Conservation (phyloP, 2,113 vertebrate genomes). For the Scomber scombrus region DNA sequence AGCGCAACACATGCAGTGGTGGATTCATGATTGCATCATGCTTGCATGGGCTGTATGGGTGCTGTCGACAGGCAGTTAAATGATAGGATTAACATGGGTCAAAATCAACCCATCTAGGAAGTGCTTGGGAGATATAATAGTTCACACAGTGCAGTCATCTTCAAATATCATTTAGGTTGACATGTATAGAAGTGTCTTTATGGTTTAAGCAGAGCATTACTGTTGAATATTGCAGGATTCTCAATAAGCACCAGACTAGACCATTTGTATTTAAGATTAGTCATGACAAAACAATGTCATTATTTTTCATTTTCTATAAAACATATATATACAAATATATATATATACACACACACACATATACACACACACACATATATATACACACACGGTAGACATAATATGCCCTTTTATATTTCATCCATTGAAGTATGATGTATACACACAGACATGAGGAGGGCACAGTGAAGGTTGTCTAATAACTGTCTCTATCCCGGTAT, state of each 20-base stretch:
- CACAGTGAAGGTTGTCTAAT: constrained; percentile 13
- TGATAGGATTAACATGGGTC: constrained; percentile 16
- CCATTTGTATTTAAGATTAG: too few relatives aligned
- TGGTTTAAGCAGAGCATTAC: neutral
- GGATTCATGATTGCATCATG: neutral
- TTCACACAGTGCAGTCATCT: neutral
- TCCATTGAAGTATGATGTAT: neutral
- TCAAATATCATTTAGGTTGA: too few relatives aligned
- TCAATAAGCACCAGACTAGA: neutral
- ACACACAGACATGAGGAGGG: constrained; percentile 1
- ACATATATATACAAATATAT: too few relatives aligned
- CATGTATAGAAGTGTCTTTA: neutral
- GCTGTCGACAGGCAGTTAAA: constrained; percentile 25
- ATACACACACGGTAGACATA: too few relatives aligned
- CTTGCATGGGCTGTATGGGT: neutral
- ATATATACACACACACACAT: too few relatives aligned
- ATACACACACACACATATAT: too few relatives aligned
- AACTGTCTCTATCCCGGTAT: constrained; percentile 1
- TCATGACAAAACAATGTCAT: too few relatives aligned
- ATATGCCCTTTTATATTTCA: neutral
- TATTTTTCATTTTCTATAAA: too few relatives aligned
- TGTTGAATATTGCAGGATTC: neutral
- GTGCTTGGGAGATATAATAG: neutral
- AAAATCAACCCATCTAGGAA: too few relatives aligned
- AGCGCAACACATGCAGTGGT: neutral